These are phyloP conservation scores for Onychomys torridus DNA, from an alignment of 2,797 vertebrate species.

Conservation along the genomic window DNA sequence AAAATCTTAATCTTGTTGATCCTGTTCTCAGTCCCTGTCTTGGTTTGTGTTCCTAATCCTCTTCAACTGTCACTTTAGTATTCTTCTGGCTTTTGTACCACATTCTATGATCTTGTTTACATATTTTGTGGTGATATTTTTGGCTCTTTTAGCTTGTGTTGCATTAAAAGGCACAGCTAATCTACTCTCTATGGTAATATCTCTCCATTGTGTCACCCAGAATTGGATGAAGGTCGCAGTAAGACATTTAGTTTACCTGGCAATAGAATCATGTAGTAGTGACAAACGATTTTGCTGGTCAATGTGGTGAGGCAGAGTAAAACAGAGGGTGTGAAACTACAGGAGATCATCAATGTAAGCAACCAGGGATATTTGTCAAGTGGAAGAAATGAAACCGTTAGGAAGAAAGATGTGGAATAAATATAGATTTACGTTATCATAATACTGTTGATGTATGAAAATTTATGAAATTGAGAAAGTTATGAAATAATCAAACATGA, in stretches of 20 bases:
- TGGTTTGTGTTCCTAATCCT: background rate
- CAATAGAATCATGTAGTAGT: background rate
- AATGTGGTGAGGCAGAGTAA: background rate
- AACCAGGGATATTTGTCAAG: background rate
- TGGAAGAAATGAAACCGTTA: conserved; percentile 49
- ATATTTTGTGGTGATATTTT: background rate
- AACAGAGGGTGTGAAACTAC: background rate
- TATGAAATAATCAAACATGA: background rate
- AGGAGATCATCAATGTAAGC: background rate
- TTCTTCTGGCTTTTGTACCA: background rate
- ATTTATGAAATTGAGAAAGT: background rate
- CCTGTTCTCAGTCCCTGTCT: background rate
- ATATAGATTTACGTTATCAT: background rate
- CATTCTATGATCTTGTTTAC: background rate
- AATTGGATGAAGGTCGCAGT: background rate
- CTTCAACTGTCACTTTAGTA: background rate
- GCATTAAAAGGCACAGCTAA: background rate
- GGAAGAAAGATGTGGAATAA: background rate
- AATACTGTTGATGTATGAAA: background rate
- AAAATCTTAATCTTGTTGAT: background rate
- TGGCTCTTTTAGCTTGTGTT: background rate
- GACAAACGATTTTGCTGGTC: conserved; percentile 19
- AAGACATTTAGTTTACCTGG: background rate
- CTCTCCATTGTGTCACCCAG: conserved; percentile 14
- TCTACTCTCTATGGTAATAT: background rate